A percentile compares a stretch with the other conserved stretches of the same genome.
Conservation (phyloP, 2,888 invertebrate genomes). For the Macrosiphum euphorbiae region DNA sequence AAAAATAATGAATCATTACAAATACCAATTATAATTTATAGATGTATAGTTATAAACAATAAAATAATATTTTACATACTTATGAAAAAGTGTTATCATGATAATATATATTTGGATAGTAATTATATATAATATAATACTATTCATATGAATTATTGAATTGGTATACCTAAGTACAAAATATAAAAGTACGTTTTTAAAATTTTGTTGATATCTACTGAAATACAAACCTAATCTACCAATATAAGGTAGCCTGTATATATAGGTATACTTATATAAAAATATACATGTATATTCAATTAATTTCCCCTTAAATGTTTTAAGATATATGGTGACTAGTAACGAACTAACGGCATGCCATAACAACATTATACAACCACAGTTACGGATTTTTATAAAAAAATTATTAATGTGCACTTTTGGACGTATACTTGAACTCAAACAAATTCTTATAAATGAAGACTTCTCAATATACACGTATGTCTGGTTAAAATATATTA, state of each 20-base stretch:
- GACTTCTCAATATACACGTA: constrained; percentile 73
- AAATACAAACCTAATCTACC: neutral
- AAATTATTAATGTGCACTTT: constrained; percentile 75
- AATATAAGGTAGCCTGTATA: neutral
- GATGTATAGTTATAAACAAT: too few species aligned
- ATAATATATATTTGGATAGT: too few species aligned
- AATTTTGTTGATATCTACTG: neutral
- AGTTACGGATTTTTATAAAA: constrained; percentile 75
- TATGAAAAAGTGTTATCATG: too few species aligned
- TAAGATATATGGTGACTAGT: constrained; percentile 73
- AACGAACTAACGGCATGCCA: constrained; percentile 75
- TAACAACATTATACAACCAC: constrained; percentile 77
- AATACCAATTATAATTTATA: neutral
- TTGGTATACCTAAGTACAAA: too few species aligned
- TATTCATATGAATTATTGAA: too few species aligned
- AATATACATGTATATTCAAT: neutral
- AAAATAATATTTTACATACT: too few species aligned
- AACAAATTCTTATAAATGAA: constrained; percentile 74
- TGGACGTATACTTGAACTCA: constrained; percentile 75
- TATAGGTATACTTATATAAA: neutral
- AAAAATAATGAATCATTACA: neutral
- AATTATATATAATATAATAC: too few species aligned
- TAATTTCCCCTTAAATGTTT: neutral
- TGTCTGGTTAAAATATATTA: neutral
- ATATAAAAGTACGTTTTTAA: neutral